Evolutionary conservation across 1,140 invertebrate species (phyloP), one percentile per base, ranked within the genome.

Genomic region (Euura lappo): DNA sequence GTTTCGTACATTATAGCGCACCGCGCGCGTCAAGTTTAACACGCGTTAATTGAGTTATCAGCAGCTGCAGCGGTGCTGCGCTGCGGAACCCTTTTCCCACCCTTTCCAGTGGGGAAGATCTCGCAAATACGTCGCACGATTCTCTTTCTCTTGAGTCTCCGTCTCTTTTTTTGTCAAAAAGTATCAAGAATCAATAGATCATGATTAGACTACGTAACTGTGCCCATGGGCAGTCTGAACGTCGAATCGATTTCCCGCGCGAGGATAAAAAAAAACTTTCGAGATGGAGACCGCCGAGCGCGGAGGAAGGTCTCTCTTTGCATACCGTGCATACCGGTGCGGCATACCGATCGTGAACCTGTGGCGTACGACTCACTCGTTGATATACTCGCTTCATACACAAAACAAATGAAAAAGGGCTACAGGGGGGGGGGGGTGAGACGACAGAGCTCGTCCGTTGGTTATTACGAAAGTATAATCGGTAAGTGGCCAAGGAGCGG

Each of bases 341-440:
- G 51, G 51, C 51, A 60, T 60, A 60, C 51, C 51, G 51, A 60
- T 60, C 51, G 51, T 60, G 51, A 60, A 60, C 51, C 51, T 60
- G 51, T n/a, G 51, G 51, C 51, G 13, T 60, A 60, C 51, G 28
- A 28, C 51, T n/a, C 8, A n/a, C 51, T n/a, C 8, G 51, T 60
- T 60, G 51, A 60, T 60, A 60, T 60, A 60, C 51, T 60, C 51
- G 51, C 13, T 60, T 60, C 13, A 3, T 8, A 5, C 13, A 5
- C 51, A 60, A 60, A 60, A 60, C 10, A 60, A 60, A 60, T 0
- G 51, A 60, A 60, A 60, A 60, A 60, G 13, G 13, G 51, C 13
- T 60, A 60, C 51, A n/a, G 6, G 13, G 13, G 10, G 10, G 51
- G 13, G 51, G 28, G 28, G 28, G 1, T 0, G 28, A 28, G 28